Base-by-base conservation (phyloP, 2,888 invertebrate species). In the Drosophila atripex region DNA sequence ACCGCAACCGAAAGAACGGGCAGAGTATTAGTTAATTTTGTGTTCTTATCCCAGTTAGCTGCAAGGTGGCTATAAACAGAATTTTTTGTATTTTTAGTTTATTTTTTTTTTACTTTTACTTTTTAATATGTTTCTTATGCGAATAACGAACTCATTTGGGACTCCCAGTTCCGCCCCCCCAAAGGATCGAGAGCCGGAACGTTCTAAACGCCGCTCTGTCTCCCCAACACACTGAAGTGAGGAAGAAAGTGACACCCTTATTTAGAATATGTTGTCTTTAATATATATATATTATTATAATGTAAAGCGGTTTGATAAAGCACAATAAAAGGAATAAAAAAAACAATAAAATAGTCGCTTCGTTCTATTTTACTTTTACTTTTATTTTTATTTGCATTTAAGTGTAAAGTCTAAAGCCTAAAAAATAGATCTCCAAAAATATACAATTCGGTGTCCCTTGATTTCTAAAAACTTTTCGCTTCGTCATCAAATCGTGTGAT, bases 331-430 rank as follows among this genome's bases (percentile, higher is more conserved):
- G 7, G 35, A 9, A n/a, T n/a, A n/a, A n/a, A n/a, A n/a, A 41
- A 18, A 3, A 8, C n/a, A n/a, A n/a, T n/a, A n/a, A n/a, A n/a
- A n/a, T n/a, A n/a, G n/a, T n/a, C n/a, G n/a, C n/a, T n/a, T n/a
- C n/a, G n/a, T n/a, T n/a, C n/a, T n/a, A n/a, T n/a, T n/a, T 18
- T 18, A 18, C 18, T 18, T 18, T 18, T 18, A 18, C 2, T 16
- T n/a, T 56, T 47, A 38, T 12, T 51, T 56, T 49, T 60, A 60
- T 41, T 61, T 61, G 58, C 60, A 41, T 32, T 61, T 57, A 61
- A 57, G 41, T 41, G 47, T 49, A 25, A 23, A 8, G 11, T 21
- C 60, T 57, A 57, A 57, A n/a, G n/a, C n/a, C n/a, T n/a, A n/a
- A n/a, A n/a, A 61, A 9, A 30, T 38, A 46, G 18, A 16, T 46